These are phyloP conservation scores for Aphelenchoides besseyi DNA, from an alignment of 1,140 invertebrate genomes.

Conservation along the genomic window DNA sequence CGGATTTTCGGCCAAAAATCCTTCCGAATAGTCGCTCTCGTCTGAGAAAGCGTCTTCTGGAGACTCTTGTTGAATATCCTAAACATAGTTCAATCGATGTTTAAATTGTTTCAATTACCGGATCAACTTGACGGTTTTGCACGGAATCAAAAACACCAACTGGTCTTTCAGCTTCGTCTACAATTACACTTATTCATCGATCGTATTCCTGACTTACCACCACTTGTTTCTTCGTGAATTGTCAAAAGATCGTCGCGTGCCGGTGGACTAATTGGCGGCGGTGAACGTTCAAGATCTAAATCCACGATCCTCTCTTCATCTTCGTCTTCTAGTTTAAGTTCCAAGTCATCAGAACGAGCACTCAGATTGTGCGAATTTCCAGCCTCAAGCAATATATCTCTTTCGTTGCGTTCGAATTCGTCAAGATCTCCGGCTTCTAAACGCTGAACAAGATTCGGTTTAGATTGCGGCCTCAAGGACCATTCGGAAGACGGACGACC, in stretches of 20 bases:
- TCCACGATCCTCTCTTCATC: neutral
- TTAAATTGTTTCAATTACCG: neutral
- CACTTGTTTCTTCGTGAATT: neutral
- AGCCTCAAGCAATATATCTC: neutral
- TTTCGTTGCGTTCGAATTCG: conserved; percentile 7
- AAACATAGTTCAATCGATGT: neutral
- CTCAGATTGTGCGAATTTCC: neutral
- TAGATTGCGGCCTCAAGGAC: neutral
- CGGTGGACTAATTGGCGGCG: neutral
- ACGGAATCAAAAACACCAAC: neutral
- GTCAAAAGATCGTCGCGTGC: neutral
- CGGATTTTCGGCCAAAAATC: neutral
- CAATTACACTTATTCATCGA: too few relatives aligned
- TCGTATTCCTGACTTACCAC: too few relatives aligned
- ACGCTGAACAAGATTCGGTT: conserved; percentile 1
- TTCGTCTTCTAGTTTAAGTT: neutral
- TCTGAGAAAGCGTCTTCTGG: neutral
- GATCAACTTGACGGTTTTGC: conserved; percentile 5
- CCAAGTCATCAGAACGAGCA: neutral
- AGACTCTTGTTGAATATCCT: conserved; percentile 2
- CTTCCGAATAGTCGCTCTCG: neutral
- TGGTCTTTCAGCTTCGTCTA: neutral
- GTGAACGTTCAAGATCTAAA: neutral
- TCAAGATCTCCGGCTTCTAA: neutral
- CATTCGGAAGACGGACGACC: neutral